These are phyloP conservation scores for Prionailurus bengalensis DNA, from an alignment of 2,113 vertebrate species.

Conservation along the genomic window DNA sequence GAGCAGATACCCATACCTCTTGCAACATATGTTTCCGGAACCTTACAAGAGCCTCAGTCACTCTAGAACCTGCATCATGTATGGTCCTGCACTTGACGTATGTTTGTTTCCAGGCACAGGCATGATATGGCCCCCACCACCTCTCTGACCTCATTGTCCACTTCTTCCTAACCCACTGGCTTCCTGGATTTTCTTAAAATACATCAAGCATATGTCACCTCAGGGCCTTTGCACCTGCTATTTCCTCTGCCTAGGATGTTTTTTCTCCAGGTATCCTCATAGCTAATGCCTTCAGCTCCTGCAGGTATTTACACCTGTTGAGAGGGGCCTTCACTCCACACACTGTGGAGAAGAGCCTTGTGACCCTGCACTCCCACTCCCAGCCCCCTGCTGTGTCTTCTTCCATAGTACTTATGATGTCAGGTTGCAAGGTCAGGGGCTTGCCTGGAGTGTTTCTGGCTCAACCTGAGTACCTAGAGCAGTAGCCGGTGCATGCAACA, in stretches of 20 bases:
- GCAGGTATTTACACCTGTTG: not conserved
- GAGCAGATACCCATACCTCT: not conserved
- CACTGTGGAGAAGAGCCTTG: not conserved
- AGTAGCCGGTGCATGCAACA: no score
- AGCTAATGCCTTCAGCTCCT: not conserved
- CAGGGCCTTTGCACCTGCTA: not conserved
- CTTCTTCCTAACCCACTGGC: not conserved
- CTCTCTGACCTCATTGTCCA: not conserved
- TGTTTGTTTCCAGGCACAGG: not conserved
- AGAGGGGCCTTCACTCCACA: not conserved
- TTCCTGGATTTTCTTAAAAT: not conserved
- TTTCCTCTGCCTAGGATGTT: not conserved
- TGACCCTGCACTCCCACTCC: not conserved
- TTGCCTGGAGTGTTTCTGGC: not conserved
- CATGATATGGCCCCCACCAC: not conserved
- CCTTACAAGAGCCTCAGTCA: not conserved
- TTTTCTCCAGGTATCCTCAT: not conserved
- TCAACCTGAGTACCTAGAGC: not conserved
- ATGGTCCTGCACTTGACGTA: not conserved
- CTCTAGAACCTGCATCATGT: not conserved
- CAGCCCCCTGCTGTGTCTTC: not conserved
- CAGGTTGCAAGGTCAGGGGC: not conserved
- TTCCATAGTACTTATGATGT: not conserved
- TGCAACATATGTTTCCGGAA: not conserved
- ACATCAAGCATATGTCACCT: not conserved